Percentiles rank a stretch among this genome's conserved stretches.
phyloP scores from a whole-genome alignment of 1,140 invertebrate genomes.

The Fopius arisanus region DNA sequence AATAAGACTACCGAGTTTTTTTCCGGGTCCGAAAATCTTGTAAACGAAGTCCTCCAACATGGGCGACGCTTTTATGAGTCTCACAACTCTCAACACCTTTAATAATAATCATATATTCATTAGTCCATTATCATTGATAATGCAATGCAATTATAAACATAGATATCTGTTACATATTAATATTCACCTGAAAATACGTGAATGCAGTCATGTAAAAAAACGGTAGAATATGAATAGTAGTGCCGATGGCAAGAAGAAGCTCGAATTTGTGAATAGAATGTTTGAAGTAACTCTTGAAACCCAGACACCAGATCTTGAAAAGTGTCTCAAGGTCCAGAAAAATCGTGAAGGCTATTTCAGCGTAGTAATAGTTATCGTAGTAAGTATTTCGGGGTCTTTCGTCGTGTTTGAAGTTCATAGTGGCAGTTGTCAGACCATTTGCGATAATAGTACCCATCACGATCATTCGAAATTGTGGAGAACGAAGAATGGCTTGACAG shows the following conservation, averaged over 20 bases:
- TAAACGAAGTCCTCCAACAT: conserved; percentile 99
- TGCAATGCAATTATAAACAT: conserved; percentile 8
- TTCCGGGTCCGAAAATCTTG: conserved; percentile 99
- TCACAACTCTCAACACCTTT: conserved; percentile 91
- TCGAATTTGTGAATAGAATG: conserved; percentile 99
- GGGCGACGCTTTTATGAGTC: conserved; percentile 98
- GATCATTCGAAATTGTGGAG: conserved; percentile 89
- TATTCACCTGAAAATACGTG: conserved; percentile 92
- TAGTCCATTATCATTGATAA: not conserved
- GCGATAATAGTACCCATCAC: conserved; percentile 94
- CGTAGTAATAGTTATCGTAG: conserved; percentile 93
- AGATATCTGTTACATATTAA: not conserved
- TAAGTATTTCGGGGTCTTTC: conserved; percentile 80
- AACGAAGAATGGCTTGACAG: conserved; percentile 89
- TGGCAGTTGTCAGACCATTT: conserved; percentile 94
- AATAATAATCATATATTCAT: conserved; percentile 38
- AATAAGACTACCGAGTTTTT: conserved; percentile 97
- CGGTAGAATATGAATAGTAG: conserved; percentile 93
- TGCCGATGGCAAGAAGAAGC: conserved; percentile 91
- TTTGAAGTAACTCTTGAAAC: conserved; percentile 92
- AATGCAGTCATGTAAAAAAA: conserved; percentile 90
- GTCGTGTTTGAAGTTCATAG: conserved; percentile 96
- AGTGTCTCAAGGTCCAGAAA: conserved; percentile 94
- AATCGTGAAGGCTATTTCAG: conserved; percentile 94
- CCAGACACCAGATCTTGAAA: conserved; percentile 98